A percentile compares a stretch with the other conserved stretches of the same genome.
phyloP scores from a whole-genome alignment of 2,113 vertebrate genomes.

The Sphyrna mokarran region DNA sequence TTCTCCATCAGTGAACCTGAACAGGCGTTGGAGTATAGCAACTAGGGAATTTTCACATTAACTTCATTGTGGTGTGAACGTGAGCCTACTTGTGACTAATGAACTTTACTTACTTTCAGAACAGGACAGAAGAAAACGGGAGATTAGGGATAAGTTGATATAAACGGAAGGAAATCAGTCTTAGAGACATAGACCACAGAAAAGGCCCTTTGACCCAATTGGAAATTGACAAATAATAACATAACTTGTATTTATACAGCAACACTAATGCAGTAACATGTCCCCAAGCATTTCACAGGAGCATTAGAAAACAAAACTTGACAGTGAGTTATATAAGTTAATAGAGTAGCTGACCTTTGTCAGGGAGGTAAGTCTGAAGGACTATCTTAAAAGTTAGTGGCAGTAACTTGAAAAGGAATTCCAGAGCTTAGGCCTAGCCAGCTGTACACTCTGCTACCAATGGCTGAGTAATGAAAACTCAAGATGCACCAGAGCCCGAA shows the following conservation, averaged over 20 bases:
- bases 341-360: background rate
- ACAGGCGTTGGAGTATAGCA: too few relatives aligned
- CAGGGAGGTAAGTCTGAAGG: background rate
- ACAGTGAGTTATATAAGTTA: background rate
- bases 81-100: too few relatives aligned
- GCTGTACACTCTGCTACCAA: background rate
- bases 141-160: background rate
- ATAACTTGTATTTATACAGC: background rate
- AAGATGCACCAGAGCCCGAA: background rate
- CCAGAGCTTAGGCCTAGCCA: background rate
- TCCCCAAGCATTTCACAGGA: background rate
- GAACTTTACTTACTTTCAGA: background rate
- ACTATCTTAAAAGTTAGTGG: background rate
- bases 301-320: background rate
- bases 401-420: background rate
- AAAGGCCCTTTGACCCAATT: too few relatives aligned
- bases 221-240: background rate
- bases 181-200: too few relatives aligned
- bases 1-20: too few relatives aligned
- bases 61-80: too few relatives aligned
- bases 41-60: too few relatives aligned
- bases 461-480: background rate
- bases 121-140: background rate
- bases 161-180: background rate
- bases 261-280: background rate